Evolutionary conservation across 2,113 vertebrate genomes (phyloP).

Genomic region (Gallinago media): DNA sequence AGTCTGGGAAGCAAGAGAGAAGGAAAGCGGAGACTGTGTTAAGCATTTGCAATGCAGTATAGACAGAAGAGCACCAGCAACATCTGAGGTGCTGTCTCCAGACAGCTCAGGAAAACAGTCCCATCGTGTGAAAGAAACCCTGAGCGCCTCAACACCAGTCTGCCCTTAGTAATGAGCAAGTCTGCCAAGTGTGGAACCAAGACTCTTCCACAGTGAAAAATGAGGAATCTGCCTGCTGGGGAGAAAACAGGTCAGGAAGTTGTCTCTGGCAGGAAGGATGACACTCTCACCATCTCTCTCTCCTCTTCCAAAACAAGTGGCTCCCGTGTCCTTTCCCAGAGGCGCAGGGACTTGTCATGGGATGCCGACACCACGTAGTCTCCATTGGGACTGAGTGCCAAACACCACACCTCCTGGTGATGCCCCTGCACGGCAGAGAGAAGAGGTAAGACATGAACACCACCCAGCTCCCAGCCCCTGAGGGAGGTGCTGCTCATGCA

Average conservation of each 20-base stretch:
- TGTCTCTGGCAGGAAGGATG: neutral
- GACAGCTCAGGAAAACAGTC: neutral
- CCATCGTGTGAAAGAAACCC: neutral
- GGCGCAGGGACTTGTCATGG: conserved; percentile 94
- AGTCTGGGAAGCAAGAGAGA: neutral
- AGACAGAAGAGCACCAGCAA: neutral
- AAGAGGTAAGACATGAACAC: neutral
- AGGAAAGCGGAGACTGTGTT: neutral
- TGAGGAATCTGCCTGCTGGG: neutral
- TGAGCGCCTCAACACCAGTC: neutral
- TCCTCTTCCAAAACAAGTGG: conserved; percentile 96
- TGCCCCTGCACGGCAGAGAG: conserved; percentile 83
- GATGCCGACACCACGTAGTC: conserved; percentile 92
- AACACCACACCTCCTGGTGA: conserved; percentile 93
- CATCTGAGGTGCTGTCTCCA: neutral
- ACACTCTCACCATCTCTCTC: conserved; percentile 88
- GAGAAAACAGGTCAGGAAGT: neutral
- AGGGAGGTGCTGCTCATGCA: neutral
- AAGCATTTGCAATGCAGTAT: neutral
- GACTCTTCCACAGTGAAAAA: neutral
- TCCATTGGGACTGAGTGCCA: conserved; percentile 92
- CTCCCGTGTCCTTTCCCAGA: conserved; percentile 95
- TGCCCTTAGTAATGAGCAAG: neutral
- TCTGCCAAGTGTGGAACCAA: neutral
- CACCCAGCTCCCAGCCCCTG: neutral